phyloP scores from a whole-genome alignment of 2,113 vertebrate genomes.

The Leucosticte australis region DNA sequence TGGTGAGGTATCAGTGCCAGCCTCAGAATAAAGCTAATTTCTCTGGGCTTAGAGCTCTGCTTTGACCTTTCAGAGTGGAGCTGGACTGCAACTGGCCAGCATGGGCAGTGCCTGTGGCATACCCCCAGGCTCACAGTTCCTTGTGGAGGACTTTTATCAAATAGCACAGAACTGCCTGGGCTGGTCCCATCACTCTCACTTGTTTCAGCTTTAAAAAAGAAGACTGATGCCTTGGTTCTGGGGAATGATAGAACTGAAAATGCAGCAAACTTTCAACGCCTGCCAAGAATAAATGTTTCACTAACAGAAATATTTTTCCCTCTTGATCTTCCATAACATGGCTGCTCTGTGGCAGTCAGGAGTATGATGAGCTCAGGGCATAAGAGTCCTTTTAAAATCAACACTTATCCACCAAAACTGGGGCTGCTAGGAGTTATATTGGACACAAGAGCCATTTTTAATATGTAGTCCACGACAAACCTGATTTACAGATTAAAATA shows the following conservation, averaged over 20 bases:
- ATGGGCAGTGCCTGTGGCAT: not conserved
- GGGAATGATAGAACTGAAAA: constrained; percentile 15
- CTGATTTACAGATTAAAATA: constrained; percentile 74
- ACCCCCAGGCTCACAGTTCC: not conserved
- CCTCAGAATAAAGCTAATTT: not conserved
- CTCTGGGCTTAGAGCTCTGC: not conserved
- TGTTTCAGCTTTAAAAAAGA: not conserved
- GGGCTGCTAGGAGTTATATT: constrained; percentile 65
- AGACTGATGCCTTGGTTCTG: not conserved
- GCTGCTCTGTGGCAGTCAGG: constrained; percentile 42
- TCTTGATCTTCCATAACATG: constrained; percentile 6
- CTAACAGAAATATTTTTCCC: constrained; percentile 31
- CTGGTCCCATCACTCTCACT: not conserved
- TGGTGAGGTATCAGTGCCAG: not conserved
- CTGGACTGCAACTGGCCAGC: not conserved
- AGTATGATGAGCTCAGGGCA: constrained; percentile 56
- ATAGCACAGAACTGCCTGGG: not conserved
- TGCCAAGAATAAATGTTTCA: constrained; percentile 25
- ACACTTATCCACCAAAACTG: constrained; percentile 40
- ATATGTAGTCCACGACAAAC: constrained; percentile 61
- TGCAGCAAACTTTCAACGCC: not conserved
- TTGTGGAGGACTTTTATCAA: not conserved
- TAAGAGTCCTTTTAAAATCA: constrained; percentile 56
- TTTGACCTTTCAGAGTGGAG: not conserved
- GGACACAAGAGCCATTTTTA: constrained; percentile 55